Conservation (phyloP, 2,113 vertebrate genomes). For the Archilochus colubris region DNA sequence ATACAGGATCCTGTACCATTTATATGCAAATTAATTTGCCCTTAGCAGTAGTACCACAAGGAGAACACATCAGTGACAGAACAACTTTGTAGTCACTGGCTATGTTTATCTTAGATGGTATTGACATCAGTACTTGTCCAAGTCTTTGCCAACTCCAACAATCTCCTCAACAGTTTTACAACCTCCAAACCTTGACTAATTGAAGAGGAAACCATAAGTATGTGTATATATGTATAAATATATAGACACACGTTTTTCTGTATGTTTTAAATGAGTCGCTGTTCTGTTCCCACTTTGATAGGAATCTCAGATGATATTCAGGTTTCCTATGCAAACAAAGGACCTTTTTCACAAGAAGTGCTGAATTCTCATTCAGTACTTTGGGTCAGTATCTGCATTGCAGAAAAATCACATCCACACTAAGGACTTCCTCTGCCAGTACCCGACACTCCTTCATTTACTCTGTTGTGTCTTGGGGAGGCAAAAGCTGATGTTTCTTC, state of each 20-base stretch:
- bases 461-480: neutral
- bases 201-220: neutral
- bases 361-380: neutral
- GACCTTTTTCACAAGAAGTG: neutral
- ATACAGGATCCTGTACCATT: neutral
- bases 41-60: neutral
- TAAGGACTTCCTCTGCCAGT: neutral
- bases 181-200: neutral
- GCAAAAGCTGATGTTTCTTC: neutral
- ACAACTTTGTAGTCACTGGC: neutral
- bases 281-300: neutral
- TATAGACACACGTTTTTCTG: fast-evolving
- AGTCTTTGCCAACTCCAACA: neutral
- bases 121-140: neutral
- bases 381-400: neutral
- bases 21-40: neutral
- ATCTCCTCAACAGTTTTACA: neutral
- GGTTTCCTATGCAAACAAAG: neutral
- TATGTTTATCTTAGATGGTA: neutral
- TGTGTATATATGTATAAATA: neutral
- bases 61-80: neutral
- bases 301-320: neutral
- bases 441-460: neutral
- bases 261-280: neutral
- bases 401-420: neutral